Evolutionary conservation across 2,113 vertebrate genomes (phyloP).

Genomic region (Megaceryle torquata): DNA sequence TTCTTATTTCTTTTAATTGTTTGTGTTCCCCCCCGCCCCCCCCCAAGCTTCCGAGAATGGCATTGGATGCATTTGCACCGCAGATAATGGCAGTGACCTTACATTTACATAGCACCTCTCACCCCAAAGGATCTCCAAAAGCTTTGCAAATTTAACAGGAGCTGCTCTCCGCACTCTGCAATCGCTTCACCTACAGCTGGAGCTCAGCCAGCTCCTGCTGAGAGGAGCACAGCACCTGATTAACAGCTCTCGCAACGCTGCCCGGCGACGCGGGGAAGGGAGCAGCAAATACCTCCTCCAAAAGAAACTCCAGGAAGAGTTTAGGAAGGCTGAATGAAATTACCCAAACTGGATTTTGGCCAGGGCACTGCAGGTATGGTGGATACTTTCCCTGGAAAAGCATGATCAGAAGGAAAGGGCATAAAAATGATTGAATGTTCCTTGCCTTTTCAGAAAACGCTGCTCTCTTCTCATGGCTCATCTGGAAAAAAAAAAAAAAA

Average conservation of each 20-base stretch:
- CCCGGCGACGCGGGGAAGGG: not conserved
- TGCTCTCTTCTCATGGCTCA: not conserved
- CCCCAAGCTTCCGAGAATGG: not conserved
- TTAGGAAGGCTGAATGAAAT: not conserved
- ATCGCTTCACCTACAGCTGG: not conserved
- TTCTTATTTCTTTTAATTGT: not conserved
- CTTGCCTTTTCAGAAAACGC: constrained; percentile 19
- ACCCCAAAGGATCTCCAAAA: constrained; percentile 32
- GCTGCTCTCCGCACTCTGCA: not conserved
- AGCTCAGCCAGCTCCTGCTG: not conserved
- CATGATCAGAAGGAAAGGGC: not conserved
- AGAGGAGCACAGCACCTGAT: constrained; percentile 18
- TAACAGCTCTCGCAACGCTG: not conserved
- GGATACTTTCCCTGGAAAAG: not conserved
- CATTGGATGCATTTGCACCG: constrained; percentile 19
- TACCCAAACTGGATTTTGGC: not conserved
- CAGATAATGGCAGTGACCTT: not conserved
- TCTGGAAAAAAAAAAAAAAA: constrained; percentile 8
- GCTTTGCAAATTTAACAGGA: not conserved
- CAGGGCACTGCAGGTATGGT: constrained; percentile 13
- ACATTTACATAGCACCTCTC: constrained; percentile 35
- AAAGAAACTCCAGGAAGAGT: not conserved
- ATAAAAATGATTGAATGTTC: constrained; percentile 14
- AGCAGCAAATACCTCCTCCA: not conserved
- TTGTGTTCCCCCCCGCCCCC: too few relatives aligned